These are phyloP conservation scores for Henicopernis longicauda DNA, from an alignment of 2,113 vertebrate genomes.

Conservation along the genomic window DNA sequence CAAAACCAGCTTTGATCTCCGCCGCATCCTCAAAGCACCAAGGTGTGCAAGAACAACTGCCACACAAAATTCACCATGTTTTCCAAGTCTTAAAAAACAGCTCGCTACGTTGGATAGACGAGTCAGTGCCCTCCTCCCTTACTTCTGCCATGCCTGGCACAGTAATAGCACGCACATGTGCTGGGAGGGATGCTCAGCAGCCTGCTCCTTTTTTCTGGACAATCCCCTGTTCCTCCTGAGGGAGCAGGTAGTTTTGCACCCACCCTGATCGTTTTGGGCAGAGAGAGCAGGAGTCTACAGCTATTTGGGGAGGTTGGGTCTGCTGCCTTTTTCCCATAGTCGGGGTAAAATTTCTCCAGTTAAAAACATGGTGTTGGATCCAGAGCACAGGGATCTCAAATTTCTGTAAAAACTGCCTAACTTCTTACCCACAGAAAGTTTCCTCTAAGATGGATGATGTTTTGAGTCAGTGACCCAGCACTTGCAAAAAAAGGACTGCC, in stretches of 20 bases:
- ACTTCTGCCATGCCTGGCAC: fast-evolving
- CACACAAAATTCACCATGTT: neutral
- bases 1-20: neutral
- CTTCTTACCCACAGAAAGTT: neutral
- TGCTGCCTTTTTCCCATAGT: neutral
- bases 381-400: neutral
- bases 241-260: neutral
- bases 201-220: too few relatives aligned
- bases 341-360: neutral
- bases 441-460: neutral
- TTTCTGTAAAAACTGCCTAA: neutral
- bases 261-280: neutral
- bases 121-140: neutral
- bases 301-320: too few relatives aligned
- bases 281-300: neutral
- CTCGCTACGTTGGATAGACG: fast-evolving
- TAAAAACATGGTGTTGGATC: neutral
- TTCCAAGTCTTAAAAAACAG: too few relatives aligned
- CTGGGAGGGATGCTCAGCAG: neutral
- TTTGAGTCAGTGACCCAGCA: neutral
- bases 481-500: neutral
- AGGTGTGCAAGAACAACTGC: neutral
- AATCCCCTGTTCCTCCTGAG: neutral
- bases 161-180: fast-evolving
- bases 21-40: neutral